These are phyloP conservation scores for Brassicogethes aeneus DNA, from an alignment of 2,888 invertebrate genomes.

Conservation along the genomic window DNA sequence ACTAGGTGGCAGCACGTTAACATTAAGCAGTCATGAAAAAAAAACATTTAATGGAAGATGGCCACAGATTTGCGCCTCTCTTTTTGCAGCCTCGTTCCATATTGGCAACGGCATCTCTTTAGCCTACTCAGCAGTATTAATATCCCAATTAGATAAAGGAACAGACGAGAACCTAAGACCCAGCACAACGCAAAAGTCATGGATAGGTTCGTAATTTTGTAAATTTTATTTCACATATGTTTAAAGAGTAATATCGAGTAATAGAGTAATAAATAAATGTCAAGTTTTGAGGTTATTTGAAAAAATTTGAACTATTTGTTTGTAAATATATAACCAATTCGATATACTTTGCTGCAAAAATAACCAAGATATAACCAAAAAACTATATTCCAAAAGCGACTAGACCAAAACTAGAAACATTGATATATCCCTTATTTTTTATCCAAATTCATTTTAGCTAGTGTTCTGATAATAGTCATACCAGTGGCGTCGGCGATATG, in stretches of 20 bases:
- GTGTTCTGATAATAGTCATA: conserved; percentile 47
- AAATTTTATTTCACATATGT: no score
- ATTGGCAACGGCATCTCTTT: conserved; percentile 50
- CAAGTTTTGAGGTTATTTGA: no score
- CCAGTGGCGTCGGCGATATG: conserved; percentile 47
- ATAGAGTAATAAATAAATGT: no score
- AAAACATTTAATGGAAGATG: conserved; percentile 34
- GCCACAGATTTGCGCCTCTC: conserved; percentile 47
- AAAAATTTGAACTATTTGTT: no score
- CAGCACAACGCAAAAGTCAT: conserved; percentile 40
- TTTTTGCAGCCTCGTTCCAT: conserved; percentile 48
- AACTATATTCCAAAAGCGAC: no score
- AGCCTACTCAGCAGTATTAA: conserved; percentile 48
- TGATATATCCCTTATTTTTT: no score
- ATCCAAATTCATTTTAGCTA: no score
- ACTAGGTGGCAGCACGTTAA: conserved; percentile 18
- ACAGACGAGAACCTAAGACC: conserved; percentile 20
- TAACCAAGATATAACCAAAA: no score
- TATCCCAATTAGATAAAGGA: conserved; percentile 42
- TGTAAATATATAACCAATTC: no score
- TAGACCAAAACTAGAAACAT: no score
- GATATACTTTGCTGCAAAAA: no score
- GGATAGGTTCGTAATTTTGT: conserved; percentile 42
- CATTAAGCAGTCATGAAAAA: conserved; percentile 37
- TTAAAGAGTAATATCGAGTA: no score